These are phyloP conservation scores for Serranus cabrilla DNA, from an alignment of 2,797 vertebrate genomes.

Conservation along the genomic window DNA sequence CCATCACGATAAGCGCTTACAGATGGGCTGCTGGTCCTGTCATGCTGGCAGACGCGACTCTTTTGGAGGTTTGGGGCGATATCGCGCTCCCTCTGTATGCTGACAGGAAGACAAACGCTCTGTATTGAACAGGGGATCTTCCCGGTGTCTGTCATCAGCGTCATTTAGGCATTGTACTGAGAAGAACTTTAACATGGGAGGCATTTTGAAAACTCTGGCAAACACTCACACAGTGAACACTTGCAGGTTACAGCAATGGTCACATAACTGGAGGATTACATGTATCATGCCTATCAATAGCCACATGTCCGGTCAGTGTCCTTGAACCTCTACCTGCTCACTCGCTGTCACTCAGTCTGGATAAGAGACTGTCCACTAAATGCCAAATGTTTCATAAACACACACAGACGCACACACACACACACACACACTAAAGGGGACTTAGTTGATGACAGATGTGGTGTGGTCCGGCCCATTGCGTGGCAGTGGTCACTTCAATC, in stretches of 20 bases:
- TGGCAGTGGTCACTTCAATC: slow-evolving; percentile 89
- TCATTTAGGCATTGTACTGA: slow-evolving; percentile 16
- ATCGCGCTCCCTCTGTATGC: slow-evolving; percentile 12
- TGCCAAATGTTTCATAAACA: slow-evolving; percentile 7
- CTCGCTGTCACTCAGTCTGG: slow-evolving; percentile 3
- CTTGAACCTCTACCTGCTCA: slow-evolving; percentile 18
- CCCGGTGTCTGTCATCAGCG: slow-evolving; percentile 18
- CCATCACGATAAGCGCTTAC: slow-evolving; percentile 81
- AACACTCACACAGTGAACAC: not conserved
- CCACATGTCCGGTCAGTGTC: slow-evolving; percentile 15
- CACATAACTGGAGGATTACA: not conserved
- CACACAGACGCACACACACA: slow-evolving; percentile 21
- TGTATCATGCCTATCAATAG: slow-evolving; percentile 13
- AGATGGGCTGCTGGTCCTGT: slow-evolving; percentile 77
- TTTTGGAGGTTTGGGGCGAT: slow-evolving; percentile 31
- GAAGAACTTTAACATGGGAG: slow-evolving; percentile 16
- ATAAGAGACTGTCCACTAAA: slow-evolving; percentile 12
- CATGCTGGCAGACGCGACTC: slow-evolving; percentile 52
- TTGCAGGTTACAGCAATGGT: slow-evolving; percentile 10
- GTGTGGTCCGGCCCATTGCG: slow-evolving; percentile 74
- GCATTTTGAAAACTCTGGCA: not conserved
- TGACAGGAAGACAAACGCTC: slow-evolving; percentile 12
- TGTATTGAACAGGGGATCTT: slow-evolving; percentile 16
- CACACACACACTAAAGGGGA: slow-evolving; percentile 17
- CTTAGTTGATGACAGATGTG: slow-evolving; percentile 64